These are phyloP conservation scores for Mareca strepera DNA, from an alignment of 2,797 vertebrate genomes.

Conservation along the genomic window DNA sequence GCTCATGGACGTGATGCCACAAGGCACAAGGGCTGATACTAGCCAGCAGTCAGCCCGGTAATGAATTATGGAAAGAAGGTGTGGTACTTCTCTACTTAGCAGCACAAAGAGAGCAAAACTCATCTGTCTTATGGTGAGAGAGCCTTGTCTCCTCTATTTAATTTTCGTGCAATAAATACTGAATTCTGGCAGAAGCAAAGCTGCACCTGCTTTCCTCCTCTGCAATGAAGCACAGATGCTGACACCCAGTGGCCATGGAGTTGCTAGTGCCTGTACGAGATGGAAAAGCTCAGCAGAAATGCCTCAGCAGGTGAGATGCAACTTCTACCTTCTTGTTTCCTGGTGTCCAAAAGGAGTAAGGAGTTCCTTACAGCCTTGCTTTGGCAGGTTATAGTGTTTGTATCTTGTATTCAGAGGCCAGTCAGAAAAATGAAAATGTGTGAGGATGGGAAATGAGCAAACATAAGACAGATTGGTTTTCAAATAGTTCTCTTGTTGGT, in stretches of 20 bases:
- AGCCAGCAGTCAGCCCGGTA: fast-evolving
- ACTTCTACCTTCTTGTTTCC: background rate
- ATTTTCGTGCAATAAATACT: background rate
- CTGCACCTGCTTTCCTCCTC: background rate
- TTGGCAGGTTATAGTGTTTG: background rate
- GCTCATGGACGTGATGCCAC: fast-evolving
- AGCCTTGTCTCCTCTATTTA: background rate
- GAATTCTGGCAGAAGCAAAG: background rate
- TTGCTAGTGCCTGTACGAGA: background rate
- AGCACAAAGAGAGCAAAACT: background rate
- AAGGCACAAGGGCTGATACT: fast-evolving
- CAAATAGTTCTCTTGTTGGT: background rate
- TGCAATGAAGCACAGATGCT: background rate
- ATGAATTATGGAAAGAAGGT: background rate
- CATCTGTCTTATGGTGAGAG: background rate
- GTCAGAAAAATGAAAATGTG: background rate
- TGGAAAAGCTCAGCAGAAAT: background rate
- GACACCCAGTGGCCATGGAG: constrained; percentile 53
- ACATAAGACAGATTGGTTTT: background rate
- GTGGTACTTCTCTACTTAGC: background rate
- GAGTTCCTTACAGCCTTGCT: background rate
- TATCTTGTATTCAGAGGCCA: background rate
- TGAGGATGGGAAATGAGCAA: background rate
- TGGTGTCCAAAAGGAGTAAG: background rate
- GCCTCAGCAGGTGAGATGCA: background rate